Percentiles rank a stretch among this genome's conserved stretches.
phyloP scores from a whole-genome alignment of 2,888 invertebrate genomes.

The Oxytorus armatus region DNA sequence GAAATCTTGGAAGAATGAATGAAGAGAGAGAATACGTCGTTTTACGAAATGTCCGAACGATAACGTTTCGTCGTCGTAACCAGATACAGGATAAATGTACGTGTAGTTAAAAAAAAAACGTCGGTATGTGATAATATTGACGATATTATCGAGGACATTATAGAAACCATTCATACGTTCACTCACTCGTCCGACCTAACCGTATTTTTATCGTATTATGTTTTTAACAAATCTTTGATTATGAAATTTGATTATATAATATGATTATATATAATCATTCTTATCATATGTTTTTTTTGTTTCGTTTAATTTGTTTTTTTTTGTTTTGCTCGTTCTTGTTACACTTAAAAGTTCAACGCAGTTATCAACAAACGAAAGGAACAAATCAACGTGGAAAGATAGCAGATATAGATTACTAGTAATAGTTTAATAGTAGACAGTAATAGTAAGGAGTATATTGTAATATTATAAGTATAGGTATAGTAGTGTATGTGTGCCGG shows the following conservation, averaged over 20 bases:
- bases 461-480: slow-evolving; percentile 1
- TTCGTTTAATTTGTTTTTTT: slow-evolving; percentile 25
- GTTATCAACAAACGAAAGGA: slow-evolving; percentile 47
- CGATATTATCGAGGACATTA: slow-evolving; percentile 54
- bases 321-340: slow-evolving; percentile 19
- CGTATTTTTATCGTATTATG: slow-evolving; percentile 49
- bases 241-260: slow-evolving; percentile 44
- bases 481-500: slow-evolving; percentile 42
- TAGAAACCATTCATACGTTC: slow-evolving; percentile 32
- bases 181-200: slow-evolving; percentile 60
- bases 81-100: slow-evolving; percentile 6
- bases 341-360: slow-evolving; percentile 40
- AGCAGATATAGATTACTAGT: slow-evolving; percentile 24
- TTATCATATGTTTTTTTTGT: slow-evolving; percentile 26
- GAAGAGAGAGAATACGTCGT: not conserved
- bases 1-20: not conserved
- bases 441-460: slow-evolving; percentile 1
- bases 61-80: not conserved
- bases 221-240: slow-evolving; percentile 58
- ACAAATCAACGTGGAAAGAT: slow-evolving; percentile 39
- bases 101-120: slow-evolving; percentile 33
- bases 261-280: slow-evolving; percentile 37
- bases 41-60: slow-evolving; percentile 29
- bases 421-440: not conserved
- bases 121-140: slow-evolving; percentile 39